These are phyloP conservation scores for Potorous gilbertii DNA, from an alignment of 2,797 vertebrate species.

Conservation along the genomic window DNA sequence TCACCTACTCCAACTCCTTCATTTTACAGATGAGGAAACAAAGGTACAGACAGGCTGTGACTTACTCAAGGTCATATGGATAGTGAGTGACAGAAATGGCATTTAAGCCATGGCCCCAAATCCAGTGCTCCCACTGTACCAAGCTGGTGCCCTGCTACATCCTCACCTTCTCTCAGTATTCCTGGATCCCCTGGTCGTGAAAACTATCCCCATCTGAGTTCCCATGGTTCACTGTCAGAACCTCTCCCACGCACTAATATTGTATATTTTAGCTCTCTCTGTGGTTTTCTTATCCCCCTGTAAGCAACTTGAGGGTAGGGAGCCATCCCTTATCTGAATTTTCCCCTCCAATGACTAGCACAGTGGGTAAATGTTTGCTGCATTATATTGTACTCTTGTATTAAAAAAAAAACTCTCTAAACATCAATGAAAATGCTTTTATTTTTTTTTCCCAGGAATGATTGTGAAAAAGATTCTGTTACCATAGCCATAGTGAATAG, in stretches of 20 bases:
- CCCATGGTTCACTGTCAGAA: not conserved
- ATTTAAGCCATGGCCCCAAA: not conserved
- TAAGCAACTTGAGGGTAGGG: not conserved
- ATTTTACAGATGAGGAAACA: not conserved
- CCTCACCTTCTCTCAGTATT: not conserved
- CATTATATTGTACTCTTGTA: not conserved
- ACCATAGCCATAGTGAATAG: slow-evolving; percentile 92
- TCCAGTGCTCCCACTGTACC: not conserved
- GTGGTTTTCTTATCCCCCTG: not conserved
- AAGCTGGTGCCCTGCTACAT: not conserved
- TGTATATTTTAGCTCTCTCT: not conserved
- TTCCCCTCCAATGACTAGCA: not conserved
- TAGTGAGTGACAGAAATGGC: not conserved
- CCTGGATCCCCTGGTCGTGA: not conserved
- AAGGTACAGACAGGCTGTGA: not conserved
- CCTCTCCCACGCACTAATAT: not conserved
- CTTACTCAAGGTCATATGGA: not conserved
- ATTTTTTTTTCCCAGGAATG: slow-evolving; percentile 85
- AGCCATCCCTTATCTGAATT: not conserved
- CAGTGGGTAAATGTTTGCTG: not conserved
- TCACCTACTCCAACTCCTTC: not conserved
- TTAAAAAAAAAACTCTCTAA: not conserved
- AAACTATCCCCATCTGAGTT: not conserved
- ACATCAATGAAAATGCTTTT: not conserved
- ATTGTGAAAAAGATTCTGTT: slow-evolving; percentile 93